These are phyloP conservation scores for Colistium nudipinnis DNA, from an alignment of 2,113 vertebrate species.

Conservation along the genomic window DNA sequence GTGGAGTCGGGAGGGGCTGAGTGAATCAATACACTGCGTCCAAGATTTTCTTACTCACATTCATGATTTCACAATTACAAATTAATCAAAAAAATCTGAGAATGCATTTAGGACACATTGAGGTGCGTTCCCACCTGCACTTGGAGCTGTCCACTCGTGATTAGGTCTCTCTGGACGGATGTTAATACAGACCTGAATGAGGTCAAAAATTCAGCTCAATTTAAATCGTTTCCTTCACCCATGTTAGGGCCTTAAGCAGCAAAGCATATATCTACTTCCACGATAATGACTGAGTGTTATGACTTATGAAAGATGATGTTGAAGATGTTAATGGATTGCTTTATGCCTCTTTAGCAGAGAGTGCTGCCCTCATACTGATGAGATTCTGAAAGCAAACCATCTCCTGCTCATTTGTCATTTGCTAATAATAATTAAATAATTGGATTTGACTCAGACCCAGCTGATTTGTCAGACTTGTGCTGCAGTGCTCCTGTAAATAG, in stretches of 20 bases:
- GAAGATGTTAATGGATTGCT: constrained; percentile 64
- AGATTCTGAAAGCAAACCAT: constrained; percentile 36
- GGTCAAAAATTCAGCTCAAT: neutral
- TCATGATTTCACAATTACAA: too few species aligned
- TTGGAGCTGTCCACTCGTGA: too few species aligned
- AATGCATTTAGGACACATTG: too few species aligned
- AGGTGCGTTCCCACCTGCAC: too few species aligned
- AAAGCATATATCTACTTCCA: constrained; percentile 36
- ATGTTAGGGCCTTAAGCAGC: constrained; percentile 2
- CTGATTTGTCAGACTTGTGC: constrained; percentile 35
- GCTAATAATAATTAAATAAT: constrained; percentile 45
- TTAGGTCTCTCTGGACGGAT: too few species aligned
- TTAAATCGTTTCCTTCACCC: constrained; percentile 37
- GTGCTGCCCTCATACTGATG: constrained; percentile 29
- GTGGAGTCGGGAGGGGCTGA: too few species aligned
- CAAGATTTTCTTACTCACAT: too few species aligned
- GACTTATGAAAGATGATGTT: constrained; percentile 61
- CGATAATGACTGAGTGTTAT: constrained; percentile 54
- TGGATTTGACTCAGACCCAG: constrained; percentile 24
- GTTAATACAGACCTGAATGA: too few species aligned
- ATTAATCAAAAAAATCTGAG: too few species aligned
- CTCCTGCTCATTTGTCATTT: constrained; percentile 16
- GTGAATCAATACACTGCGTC: too few species aligned
- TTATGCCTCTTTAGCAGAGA: constrained; percentile 46
- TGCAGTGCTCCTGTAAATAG: constrained; percentile 28